Conservation (phyloP, 2,113 vertebrate genomes). For the Cochlearius cochlearius region DNA sequence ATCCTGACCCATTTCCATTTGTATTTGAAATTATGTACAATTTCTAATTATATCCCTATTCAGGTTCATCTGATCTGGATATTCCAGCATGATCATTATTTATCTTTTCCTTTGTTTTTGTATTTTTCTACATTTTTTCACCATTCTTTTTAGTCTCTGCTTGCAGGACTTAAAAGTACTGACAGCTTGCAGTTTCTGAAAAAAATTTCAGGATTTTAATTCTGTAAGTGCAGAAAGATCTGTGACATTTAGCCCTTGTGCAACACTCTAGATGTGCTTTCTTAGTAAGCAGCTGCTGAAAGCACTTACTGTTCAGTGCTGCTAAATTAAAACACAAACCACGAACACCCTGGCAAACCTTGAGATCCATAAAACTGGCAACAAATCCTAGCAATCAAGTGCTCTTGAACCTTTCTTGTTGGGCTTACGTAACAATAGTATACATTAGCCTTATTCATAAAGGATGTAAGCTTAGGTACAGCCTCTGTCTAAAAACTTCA, state of each 20-base stretch:
- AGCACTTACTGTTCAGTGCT: background rate
- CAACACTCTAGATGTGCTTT: background rate
- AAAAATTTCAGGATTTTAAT: background rate
- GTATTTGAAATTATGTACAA: background rate
- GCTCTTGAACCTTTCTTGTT: background rate
- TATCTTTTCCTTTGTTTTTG: background rate
- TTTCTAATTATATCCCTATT: background rate
- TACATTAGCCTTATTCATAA: background rate
- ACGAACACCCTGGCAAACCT: background rate
- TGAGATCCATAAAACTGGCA: background rate
- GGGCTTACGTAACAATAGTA: background rate
- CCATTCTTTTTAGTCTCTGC: background rate
- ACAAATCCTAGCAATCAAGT: background rate
- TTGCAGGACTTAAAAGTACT: background rate
- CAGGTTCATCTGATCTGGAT: background rate
- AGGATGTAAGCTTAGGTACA: background rate
- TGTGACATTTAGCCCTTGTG: background rate
- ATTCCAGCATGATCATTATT: background rate
- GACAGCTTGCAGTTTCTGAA: background rate
- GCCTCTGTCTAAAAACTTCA: background rate
- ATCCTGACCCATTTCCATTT: background rate
- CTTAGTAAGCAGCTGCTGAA: background rate
- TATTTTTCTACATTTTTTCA: background rate
- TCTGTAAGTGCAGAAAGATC: background rate
- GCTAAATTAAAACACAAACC: conserved; percentile 2